phyloP scores from a whole-genome alignment of 1,140 invertebrate species.

The Tetragnatha versicolor region DNA sequence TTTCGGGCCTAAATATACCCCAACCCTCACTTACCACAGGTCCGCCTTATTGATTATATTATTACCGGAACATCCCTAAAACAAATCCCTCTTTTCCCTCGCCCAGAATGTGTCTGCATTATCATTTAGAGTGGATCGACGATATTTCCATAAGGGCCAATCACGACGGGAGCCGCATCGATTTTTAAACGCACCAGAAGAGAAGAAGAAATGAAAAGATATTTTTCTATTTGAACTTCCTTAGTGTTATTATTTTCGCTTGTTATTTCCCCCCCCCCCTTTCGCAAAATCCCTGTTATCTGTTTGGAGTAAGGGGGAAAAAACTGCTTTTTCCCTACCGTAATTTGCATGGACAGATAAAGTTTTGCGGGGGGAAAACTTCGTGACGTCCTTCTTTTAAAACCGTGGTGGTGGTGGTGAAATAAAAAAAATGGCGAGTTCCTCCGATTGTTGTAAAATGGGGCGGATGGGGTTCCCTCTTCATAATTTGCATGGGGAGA shows the following conservation, averaged over 20 bases:
- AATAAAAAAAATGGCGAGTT: too few relatives aligned
- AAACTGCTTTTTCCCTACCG: neutral
- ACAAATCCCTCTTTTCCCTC: slow-evolving; percentile 37
- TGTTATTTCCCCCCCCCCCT: neutral
- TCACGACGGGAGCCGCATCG: slow-evolving; percentile 19
- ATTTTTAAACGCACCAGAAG: slow-evolving; percentile 9
- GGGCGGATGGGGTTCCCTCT: slow-evolving; percentile 8
- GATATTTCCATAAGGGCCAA: slow-evolving; percentile 31
- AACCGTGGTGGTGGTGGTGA: too few relatives aligned
- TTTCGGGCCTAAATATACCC: slow-evolving; percentile 48
- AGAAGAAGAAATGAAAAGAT: slow-evolving; percentile 9
- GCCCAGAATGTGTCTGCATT: slow-evolving; percentile 37
- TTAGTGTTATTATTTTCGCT: neutral
- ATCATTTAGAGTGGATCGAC: slow-evolving; percentile 44
- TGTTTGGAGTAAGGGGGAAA: slow-evolving; percentile 37
- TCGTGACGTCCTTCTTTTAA: neutral
- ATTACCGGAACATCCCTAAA: slow-evolving; percentile 49
- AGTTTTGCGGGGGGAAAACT: neutral
- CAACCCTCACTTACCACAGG: neutral
- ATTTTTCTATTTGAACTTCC: slow-evolving; percentile 5
- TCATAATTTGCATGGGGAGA: slow-evolving; percentile 17
- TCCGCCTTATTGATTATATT: slow-evolving; percentile 46
- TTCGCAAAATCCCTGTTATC: slow-evolving; percentile 10
- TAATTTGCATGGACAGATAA: slow-evolving; percentile 7
- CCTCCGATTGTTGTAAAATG: slow-evolving; percentile 3